phyloP scores from a whole-genome alignment of 1,140 invertebrate species.

The Medauroidea extradentata region DNA sequence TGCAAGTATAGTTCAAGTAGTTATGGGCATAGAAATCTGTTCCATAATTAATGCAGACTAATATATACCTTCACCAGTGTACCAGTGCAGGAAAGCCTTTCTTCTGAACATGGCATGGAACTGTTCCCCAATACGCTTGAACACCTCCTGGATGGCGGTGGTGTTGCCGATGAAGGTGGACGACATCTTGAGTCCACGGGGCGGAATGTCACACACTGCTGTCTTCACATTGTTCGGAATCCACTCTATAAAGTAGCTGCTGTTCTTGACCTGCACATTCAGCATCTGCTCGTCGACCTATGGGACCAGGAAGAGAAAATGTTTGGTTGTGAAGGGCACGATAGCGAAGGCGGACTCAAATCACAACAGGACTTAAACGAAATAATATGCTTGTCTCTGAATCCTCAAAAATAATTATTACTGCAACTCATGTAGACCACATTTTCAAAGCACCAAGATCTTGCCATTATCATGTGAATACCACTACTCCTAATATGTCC shows the following conservation, averaged over 20 bases:
- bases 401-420: too few relatives aligned
- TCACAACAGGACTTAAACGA: too few relatives aligned
- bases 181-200: slow-evolving; percentile 45
- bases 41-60: neutral
- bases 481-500: too few relatives aligned
- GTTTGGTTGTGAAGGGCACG: too few relatives aligned
- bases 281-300: slow-evolving; percentile 50
- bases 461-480: too few relatives aligned
- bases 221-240: slow-evolving; percentile 39
- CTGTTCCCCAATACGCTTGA: slow-evolving; percentile 57
- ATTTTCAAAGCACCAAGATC: too few relatives aligned
- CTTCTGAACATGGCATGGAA: slow-evolving; percentile 50
- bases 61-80: slow-evolving; percentile 67
- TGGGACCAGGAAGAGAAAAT: too few relatives aligned
- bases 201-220: slow-evolving; percentile 24
- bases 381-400: too few relatives aligned
- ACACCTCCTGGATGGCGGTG: slow-evolving; percentile 59
- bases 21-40: neutral
- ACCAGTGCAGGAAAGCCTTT: slow-evolving; percentile 84
- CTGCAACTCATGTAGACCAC: too few relatives aligned
- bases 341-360: too few relatives aligned
- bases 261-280: slow-evolving; percentile 55
- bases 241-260: slow-evolving; percentile 53
- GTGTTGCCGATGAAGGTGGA: too few relatives aligned
- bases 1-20: neutral